Conservation (phyloP, 2,113 vertebrate genomes). For the Sapayoa aenigma region DNA sequence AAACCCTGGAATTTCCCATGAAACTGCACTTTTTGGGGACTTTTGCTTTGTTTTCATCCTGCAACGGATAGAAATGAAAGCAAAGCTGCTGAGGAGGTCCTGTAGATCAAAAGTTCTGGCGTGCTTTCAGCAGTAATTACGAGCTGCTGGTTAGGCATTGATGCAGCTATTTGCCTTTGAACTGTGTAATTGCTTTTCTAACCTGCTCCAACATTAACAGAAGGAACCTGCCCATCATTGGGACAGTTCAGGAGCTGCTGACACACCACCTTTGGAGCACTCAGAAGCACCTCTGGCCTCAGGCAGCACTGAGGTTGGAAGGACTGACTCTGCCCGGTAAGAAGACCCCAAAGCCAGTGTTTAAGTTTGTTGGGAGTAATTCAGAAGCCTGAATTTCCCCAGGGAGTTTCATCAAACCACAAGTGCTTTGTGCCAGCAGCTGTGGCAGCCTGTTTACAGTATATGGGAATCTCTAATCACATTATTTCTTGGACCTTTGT, state of each 20-base stretch:
- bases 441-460: not conserved
- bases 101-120: not conserved
- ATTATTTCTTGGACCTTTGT: not conserved
- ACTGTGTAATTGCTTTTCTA: not conserved
- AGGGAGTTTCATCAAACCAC: not conserved
- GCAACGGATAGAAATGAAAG: not conserved
- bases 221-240: not conserved
- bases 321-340: conserved; percentile 72
- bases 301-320: conserved; percentile 55
- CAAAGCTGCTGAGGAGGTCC: not conserved
- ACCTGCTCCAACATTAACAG: conserved; percentile 39
- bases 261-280: not conserved
- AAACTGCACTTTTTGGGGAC: not conserved
- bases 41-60: not conserved
- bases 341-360: not conserved
- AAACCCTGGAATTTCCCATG: not conserved
- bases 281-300: conserved; percentile 32
- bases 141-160: not conserved
- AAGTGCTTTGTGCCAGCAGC: not conserved
- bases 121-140: not conserved
- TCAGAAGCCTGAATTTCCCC: not conserved
- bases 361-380: not conserved
- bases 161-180: not conserved
- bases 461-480: not conserved
- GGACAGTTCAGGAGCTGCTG: not conserved